These are phyloP conservation scores for Nipponia nippon DNA, from an alignment of 2,113 vertebrate species.

Conservation along the genomic window DNA sequence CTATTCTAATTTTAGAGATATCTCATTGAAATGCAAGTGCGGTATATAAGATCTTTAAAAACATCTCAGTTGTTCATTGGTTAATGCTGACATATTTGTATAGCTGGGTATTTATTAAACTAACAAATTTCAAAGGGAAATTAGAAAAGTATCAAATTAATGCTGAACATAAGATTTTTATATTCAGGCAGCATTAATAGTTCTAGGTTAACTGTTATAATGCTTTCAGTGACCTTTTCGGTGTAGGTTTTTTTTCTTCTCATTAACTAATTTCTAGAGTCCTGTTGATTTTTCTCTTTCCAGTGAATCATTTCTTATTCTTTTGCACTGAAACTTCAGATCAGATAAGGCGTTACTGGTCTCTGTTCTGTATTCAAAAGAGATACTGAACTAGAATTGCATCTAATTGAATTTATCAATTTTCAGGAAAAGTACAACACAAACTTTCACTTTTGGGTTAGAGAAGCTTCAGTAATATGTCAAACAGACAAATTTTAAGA, in stretches of 20 bases:
- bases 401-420: not conserved
- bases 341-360: not conserved
- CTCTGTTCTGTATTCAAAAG: not conserved
- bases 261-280: not conserved
- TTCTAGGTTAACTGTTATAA: not conserved
- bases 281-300: not conserved
- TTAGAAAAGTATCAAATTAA: not conserved
- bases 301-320: not conserved
- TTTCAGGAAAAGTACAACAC: not conserved
- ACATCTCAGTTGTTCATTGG: not conserved
- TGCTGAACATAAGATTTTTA: not conserved
- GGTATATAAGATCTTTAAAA: not conserved
- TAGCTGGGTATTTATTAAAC: not conserved
- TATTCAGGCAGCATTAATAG: not conserved
- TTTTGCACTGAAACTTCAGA: not conserved
- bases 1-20: not conserved
- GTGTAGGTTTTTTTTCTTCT: not conserved
- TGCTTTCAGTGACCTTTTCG: not conserved
- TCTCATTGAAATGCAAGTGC: not conserved
- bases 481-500: not conserved
- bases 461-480: not conserved
- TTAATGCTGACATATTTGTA: not conserved
- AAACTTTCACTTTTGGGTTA: not conserved
- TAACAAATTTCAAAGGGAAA: not conserved
- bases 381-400: not conserved